These are phyloP conservation scores for Megalonaias nervosa DNA, from an alignment of 1,140 invertebrate species.

Conservation along the genomic window DNA sequence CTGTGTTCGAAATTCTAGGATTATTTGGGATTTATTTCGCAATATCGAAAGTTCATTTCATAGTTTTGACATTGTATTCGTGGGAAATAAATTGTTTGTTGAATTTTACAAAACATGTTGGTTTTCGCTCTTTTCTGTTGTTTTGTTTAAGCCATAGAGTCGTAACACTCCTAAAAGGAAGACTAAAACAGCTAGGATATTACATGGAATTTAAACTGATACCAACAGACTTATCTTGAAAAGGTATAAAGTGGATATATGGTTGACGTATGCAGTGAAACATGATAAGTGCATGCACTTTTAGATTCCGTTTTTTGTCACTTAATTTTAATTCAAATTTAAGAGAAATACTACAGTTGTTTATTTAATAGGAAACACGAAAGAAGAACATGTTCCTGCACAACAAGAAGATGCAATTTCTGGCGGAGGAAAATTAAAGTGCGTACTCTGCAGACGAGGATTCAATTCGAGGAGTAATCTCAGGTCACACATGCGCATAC, in stretches of 20 bases:
- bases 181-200: no score
- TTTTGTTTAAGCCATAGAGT: no score
- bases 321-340: not conserved
- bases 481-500: constrained; percentile 86
- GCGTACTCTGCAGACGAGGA: constrained; percentile 49
- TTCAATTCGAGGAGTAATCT: constrained; percentile 57
- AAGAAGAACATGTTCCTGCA: not conserved
- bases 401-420: not conserved
- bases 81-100: no score
- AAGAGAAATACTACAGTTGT: not conserved
- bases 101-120: no score
- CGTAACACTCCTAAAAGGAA: no score
- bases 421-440: constrained; percentile 28
- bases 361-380: not conserved
- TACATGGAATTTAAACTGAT: no score
- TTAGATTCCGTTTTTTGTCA: not conserved
- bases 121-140: no score
- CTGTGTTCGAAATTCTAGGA: no score
- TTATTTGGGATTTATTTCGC: no score
- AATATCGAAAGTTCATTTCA: no score
- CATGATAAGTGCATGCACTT: not conserved
- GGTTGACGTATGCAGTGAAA: no score
- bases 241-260: not conserved
- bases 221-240: not conserved
- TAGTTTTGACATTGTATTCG: no score